Base-by-base conservation (phyloP, 2,797 vertebrate genomes). In the Otus scops region DNA sequence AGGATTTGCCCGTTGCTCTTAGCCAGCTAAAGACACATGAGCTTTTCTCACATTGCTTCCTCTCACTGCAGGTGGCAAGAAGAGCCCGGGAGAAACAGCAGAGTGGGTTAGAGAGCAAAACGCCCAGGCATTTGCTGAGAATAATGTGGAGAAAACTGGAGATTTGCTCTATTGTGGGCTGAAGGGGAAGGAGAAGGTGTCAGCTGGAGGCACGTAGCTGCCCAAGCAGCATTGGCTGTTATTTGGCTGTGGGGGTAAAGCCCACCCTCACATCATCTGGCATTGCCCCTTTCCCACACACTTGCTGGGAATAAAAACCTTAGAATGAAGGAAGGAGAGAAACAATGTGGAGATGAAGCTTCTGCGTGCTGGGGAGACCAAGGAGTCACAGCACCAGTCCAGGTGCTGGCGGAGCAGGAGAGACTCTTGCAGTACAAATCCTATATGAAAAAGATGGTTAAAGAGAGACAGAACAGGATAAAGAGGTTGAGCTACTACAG, bases 111-210 rank as follows among this genome's bases (percentile, higher is more conserved):
- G 47, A 43, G 60, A 41, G 61, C 16, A 11, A 50, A 36, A 38
- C 0, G 0, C 11, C 12, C 13, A 4, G 64, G 26, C 13, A 3
- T 43, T 26, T 24, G n/a, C 53, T 34, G 54, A 26, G 36, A 21
- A 32, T 18, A 48, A 34, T 0, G 1, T 30, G 17, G 20, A 24
- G 56, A 67, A 61, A 38, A 39, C 22, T 3, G 15, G 24, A 32
- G 71, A 36, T 15, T 8, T 19, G 26, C 47, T 60, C 60, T 26
- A 45, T 45, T 45, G 28, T 32, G 36, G 41, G 56, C 47, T 56
- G 41, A 3, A 6, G 13, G 30, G 47, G 24, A 47, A 30, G 81
- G 69, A 50, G 51, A 38, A n/a, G 51, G 15, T 3, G 0, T 26
- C 4, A 1, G 19, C 24, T 10, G 22, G 28, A 30, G n/a, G 36